Evolutionary conservation across 2,797 vertebrate genomes (phyloP).

Genomic region (Phrynocephalus forsythii): DNA sequence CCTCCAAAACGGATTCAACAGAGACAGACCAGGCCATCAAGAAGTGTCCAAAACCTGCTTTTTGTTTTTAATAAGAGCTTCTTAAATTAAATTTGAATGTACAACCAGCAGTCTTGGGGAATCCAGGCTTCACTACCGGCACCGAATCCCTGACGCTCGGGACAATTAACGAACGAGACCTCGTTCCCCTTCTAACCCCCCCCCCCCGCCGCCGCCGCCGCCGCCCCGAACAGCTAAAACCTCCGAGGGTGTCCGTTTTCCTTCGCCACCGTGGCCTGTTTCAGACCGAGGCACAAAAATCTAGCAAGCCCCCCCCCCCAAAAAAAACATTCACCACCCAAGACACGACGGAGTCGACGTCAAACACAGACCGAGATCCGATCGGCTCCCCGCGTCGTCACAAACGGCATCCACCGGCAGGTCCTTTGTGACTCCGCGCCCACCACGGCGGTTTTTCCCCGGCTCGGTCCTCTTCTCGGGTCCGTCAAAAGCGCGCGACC

Average conservation of each 20-base stretch:
- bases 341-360: not conserved
- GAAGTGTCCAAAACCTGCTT: not conserved
- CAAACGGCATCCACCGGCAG: no score
- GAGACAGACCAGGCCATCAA: not conserved
- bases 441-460: no score
- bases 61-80: constrained; percentile 31
- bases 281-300: not conserved
- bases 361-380: not conserved
- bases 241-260: not conserved
- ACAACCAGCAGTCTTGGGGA: not conserved
- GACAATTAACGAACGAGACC: not conserved
- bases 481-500: fast-evolving
- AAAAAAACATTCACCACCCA: not conserved
- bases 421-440: no score
- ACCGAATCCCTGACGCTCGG: fast-evolving
- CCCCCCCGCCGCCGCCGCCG: not conserved
- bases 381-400: not conserved
- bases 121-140: not conserved
- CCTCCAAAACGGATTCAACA: not conserved
- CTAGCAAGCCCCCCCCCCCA: not conserved
- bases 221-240: not conserved
- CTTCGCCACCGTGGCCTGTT: no score
- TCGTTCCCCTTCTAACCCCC: not conserved
- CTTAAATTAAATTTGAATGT: not conserved
- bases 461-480: not conserved